Percentiles rank a stretch among this genome's conserved stretches.
phyloP scores from a whole-genome alignment of 2,888 invertebrate genomes.

The Drosophila tripunctata region DNA sequence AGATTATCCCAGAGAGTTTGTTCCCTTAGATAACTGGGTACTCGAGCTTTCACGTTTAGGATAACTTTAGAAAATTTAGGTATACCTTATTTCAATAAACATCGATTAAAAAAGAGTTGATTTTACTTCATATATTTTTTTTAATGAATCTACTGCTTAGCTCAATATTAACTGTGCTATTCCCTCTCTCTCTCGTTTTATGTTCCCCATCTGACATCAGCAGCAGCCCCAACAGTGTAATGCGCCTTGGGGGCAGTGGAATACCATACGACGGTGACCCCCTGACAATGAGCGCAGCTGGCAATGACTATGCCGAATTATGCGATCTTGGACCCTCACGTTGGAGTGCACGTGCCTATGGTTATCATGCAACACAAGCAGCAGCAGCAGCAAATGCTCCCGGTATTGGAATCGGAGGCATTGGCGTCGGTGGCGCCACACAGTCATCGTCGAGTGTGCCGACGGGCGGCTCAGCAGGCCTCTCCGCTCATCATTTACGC shows the following conservation, averaged over 20 bases:
- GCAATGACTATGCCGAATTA: constrained; percentile 85
- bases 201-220: neutral
- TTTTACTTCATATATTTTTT: no score
- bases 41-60: no score
- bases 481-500: constrained; percentile 79
- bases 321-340: constrained; percentile 85
- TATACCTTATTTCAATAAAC: no score
- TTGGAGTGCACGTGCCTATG: constrained; percentile 84
- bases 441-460: constrained; percentile 81
- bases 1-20: no score
- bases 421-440: constrained; percentile 62
- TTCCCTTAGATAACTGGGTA: no score
- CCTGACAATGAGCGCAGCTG: constrained; percentile 85
- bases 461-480: constrained; percentile 80
- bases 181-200: no score
- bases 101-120: no score
- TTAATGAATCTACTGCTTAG: no score
- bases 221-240: constrained; percentile 78
- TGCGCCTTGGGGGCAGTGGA: constrained; percentile 83
- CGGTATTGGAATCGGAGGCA: constrained; percentile 64
- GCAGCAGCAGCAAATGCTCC: constrained; percentile 68
- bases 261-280: constrained; percentile 84
- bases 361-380: constrained; percentile 75
- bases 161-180: constrained; percentile 1
- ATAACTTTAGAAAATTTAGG: no score